Conservation (phyloP, 2,888 invertebrate genomes). For the Odontocolon sp. region DNA sequence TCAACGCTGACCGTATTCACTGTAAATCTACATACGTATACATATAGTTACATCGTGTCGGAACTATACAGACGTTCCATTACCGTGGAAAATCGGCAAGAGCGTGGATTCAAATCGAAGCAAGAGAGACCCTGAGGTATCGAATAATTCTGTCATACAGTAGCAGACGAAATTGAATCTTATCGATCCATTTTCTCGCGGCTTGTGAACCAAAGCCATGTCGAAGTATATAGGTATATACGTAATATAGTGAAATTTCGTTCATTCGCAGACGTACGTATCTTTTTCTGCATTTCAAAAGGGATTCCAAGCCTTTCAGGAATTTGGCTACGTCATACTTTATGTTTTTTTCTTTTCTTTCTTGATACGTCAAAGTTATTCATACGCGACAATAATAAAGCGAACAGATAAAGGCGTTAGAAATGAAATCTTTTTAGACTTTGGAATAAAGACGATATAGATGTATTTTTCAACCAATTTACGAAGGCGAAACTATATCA, state of each 20-base stretch:
- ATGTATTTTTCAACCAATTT: too few species aligned
- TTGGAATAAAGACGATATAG: too few species aligned
- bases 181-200: slow-evolving; percentile 12
- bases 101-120: not conserved
- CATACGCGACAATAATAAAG: not conserved
- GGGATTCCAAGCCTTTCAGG: not conserved
- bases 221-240: not conserved
- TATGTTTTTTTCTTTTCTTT: too few species aligned
- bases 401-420: too few species aligned
- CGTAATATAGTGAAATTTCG: too few species aligned
- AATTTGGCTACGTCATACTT: not conserved
- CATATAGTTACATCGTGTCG: not conserved
- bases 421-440: too few species aligned
- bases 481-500: too few species aligned
- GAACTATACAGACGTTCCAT: not conserved
- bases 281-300: slow-evolving; percentile 4
- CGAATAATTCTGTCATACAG: slow-evolving; percentile 4
- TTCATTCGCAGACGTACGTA: too few species aligned
- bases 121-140: not conserved
- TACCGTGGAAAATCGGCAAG: too few species aligned
- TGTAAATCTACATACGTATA: too few species aligned
- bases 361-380: not conserved
- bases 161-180: slow-evolving; percentile 31
- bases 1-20: slow-evolving; percentile 50
- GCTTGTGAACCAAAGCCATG: slow-evolving; percentile 2